Evolutionary conservation across 2,797 vertebrate species (phyloP), one percentile per base, ranked within the genome.

Genomic region (Scarus forsteni): DNA sequence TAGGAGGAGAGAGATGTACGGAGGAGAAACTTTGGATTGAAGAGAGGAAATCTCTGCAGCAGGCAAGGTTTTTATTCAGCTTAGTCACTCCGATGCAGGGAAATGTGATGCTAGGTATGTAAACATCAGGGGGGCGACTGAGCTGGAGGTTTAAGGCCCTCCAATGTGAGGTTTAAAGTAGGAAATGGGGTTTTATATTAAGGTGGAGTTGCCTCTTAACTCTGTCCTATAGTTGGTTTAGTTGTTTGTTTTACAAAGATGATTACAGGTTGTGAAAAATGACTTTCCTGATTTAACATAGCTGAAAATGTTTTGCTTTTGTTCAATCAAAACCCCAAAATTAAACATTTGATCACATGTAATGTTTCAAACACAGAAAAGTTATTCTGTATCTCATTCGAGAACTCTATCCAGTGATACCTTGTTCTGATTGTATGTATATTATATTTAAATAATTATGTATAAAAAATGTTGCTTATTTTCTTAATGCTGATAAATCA

Each of bases 1-100:
- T 77, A 77, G 64, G 73, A 77, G 82, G 81, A 64, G 70, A 87
- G 70, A 84, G 76, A 84, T 70, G 59, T 75, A 60, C 57, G 1
- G 52, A 66, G 57, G 82, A 81, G 71, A 65, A 73, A 79, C 53
- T 75, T 50, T 35, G 66, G 66, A 73, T 59, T 73, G 66, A 78
- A 77, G 68, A 78, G 59, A 77, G 73, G 60, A 82, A 78, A 82
- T 76, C 53, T 84, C 60, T 79, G 60, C 18, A 45, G 60, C 54
- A 59, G 77, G 73, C 59, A 50, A 79, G 69, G 49, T 52, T 66
- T 74, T 71, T 73, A 72, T 75, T 89, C 60, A 85, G 81, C 84
- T 80, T 79, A 79, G 81, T 89, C 85, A 85, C 73, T 73, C 51
- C 42, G 63, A 2, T 73, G 38, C 58, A 80, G 66, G 48, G 50